Evolutionary conservation across 2,888 invertebrate genomes (phyloP).

Genomic region (Andrena trimmerana): DNA sequence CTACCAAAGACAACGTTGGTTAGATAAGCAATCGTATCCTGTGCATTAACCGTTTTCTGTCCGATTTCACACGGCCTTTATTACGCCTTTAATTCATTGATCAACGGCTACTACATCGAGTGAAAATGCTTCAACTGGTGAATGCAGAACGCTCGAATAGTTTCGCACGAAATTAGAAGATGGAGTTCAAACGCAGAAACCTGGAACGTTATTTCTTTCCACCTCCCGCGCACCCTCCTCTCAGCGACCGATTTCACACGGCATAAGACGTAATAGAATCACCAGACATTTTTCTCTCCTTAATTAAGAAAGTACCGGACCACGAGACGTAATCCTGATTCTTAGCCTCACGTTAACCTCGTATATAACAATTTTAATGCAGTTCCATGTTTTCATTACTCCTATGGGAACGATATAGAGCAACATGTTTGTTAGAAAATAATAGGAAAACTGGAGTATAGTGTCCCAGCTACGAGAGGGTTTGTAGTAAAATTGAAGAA

Average conservation of each 20-base stretch:
- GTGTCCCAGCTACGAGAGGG: too few relatives aligned
- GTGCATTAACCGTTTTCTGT: slow-evolving; percentile 15
- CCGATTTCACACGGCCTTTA: slow-evolving; percentile 38
- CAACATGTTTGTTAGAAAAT: too few relatives aligned
- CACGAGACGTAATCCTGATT: neutral
- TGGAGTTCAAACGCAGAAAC: slow-evolving; percentile 9
- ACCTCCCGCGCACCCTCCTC: neutral
- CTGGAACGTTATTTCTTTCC: slow-evolving; percentile 29
- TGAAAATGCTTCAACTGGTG: slow-evolving; percentile 4
- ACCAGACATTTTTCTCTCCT: slow-evolving; percentile 13
- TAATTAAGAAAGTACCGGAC: slow-evolving; percentile 17
- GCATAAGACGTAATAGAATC: slow-evolving; percentile 31
- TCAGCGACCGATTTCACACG: slow-evolving; percentile 49
- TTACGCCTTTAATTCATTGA: slow-evolving; percentile 13
- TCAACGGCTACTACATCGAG: slow-evolving; percentile 6
- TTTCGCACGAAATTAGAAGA: slow-evolving; percentile 36
- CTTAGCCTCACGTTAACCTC: slow-evolving; percentile 29
- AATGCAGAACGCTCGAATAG: slow-evolving; percentile 25
- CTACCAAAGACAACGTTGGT: neutral
- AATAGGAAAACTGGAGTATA: too few relatives aligned
- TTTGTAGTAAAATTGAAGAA: too few relatives aligned
- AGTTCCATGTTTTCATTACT: neutral
- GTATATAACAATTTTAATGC: slow-evolving; percentile 15
- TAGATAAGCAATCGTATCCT: neutral
- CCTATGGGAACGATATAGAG: neutral